phyloP scores from a whole-genome alignment of 2,797 vertebrate genomes.

The Pipistrellus pygmaeus region DNA sequence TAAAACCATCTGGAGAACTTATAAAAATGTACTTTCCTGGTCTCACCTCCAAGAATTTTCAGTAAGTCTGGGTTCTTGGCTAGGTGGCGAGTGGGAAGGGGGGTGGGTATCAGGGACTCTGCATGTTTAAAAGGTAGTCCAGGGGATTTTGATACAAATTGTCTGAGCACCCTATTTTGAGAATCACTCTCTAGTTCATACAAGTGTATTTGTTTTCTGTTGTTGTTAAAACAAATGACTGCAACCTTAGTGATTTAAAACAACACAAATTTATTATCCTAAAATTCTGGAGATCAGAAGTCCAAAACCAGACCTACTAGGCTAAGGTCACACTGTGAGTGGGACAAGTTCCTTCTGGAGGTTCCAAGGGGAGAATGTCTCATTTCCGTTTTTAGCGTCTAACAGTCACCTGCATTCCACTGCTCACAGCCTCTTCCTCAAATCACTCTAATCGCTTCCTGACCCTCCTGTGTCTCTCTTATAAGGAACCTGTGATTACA shows the following conservation, averaged over 20 bases:
- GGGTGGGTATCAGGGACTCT: not conserved
- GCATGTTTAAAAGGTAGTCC: not conserved
- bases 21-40: not conserved
- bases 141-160: not conserved
- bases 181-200: not conserved
- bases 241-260: not conserved
- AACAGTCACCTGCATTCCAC: not conserved
- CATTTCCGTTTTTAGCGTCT: not conserved
- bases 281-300: not conserved
- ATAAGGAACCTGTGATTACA: not conserved
- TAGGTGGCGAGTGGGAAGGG: fast-evolving
- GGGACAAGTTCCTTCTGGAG: not conserved
- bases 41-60: not conserved
- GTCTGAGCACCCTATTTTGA: not conserved
- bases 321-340: not conserved
- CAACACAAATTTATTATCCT: not conserved
- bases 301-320: not conserved
- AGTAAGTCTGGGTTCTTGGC: not conserved
- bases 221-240: not conserved
- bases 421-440: not conserved
- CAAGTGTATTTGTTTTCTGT: not conserved
- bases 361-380: not conserved
- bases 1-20: constrained; percentile 30
- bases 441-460: not conserved
- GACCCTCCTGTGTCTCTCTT: not conserved